These are phyloP conservation scores for Apamea anceps DNA, from an alignment of 2,888 invertebrate species.

Conservation along the genomic window DNA sequence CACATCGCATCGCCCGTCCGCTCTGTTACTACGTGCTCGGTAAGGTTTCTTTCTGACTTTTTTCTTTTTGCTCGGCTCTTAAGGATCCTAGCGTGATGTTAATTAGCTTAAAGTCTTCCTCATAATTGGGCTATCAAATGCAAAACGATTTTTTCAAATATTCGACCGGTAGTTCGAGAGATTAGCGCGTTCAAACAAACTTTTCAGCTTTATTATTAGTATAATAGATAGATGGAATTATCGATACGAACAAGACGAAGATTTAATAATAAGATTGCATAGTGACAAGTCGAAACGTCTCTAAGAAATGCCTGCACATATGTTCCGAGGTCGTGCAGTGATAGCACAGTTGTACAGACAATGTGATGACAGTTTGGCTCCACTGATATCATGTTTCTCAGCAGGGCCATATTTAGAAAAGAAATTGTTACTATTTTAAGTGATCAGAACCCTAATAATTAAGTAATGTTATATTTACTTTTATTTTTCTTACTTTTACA, in stretches of 20 bases:
- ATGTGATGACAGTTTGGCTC: too few relatives aligned
- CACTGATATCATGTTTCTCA: too few relatives aligned
- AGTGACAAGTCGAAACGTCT: constrained; percentile 12
- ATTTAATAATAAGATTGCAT: background rate
- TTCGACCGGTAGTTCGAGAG: background rate
- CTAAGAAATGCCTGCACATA: constrained; percentile 35
- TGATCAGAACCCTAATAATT: too few relatives aligned
- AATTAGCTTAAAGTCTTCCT: background rate
- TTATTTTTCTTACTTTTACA: too few relatives aligned
- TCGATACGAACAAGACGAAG: background rate
- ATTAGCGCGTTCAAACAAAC: background rate
- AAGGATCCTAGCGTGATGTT: too few relatives aligned
- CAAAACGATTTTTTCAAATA: background rate
- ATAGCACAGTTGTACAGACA: constrained; percentile 52
- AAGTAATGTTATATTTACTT: too few relatives aligned
- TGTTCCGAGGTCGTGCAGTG: constrained; percentile 42
- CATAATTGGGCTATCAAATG: background rate
- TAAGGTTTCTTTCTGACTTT: background rate
- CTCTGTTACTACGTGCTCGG: background rate
- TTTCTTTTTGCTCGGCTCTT: too few relatives aligned
- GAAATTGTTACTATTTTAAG: too few relatives aligned
- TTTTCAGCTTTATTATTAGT: background rate
- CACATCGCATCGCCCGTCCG: background rate
- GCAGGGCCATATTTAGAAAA: too few relatives aligned
- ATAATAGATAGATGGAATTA: background rate